These are phyloP conservation scores for Rambutsinella grinnellia DNA, from an alignment of 2,888 invertebrate genomes.

Conservation along the genomic window DNA sequence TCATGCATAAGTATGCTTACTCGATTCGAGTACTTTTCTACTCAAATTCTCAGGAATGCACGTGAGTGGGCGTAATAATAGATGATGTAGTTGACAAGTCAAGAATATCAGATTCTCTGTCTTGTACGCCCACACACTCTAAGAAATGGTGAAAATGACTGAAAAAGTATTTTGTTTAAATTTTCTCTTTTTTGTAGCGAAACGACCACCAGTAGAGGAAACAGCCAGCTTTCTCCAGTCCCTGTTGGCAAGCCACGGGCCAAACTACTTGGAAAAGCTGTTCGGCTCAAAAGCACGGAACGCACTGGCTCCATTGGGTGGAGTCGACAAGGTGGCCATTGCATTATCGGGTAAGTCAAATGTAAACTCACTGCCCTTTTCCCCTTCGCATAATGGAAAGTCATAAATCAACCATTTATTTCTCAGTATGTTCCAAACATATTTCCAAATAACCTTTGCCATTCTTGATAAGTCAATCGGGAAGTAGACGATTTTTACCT, in stretches of 20 bases:
- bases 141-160: too few species aligned
- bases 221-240: constrained; percentile 96
- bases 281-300: constrained; percentile 96
- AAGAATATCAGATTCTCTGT: too few species aligned
- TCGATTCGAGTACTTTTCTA: neutral
- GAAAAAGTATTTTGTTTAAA: too few species aligned
- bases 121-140: too few species aligned
- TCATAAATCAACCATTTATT: neutral
- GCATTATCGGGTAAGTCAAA: constrained; percentile 84
- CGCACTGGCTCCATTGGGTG: constrained; percentile 90
- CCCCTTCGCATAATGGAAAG: neutral
- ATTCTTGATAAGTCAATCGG: too few species aligned
- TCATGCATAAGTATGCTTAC: neutral
- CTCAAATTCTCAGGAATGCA: too few species aligned
- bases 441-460: too few species aligned
- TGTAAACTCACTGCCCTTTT: too few species aligned
- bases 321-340: constrained; percentile 95
- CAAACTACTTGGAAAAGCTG: constrained; percentile 95
- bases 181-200: constrained; percentile 76
- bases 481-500: too few species aligned
- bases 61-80: too few species aligned
- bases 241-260: constrained; percentile 93
- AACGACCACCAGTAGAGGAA: constrained; percentile 96
- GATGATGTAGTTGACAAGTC: too few species aligned
- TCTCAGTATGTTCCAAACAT: neutral